These are phyloP conservation scores for Oncopodura yosiiana DNA, from an alignment of 1,140 invertebrate genomes.

Conservation along the genomic window DNA sequence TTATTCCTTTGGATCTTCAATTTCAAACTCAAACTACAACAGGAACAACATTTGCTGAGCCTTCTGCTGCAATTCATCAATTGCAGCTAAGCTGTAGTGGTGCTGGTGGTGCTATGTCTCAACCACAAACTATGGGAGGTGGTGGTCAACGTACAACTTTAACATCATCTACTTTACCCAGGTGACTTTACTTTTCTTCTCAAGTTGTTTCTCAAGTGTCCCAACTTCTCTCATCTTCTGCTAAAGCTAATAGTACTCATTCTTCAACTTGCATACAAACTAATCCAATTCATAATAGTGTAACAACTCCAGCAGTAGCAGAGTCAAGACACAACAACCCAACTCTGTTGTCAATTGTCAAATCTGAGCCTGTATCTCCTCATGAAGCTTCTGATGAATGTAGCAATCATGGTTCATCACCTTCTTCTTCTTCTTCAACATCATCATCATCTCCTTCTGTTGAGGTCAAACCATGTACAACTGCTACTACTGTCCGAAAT, in stretches of 20 bases:
- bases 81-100: too few relatives aligned
- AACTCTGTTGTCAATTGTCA: too few relatives aligned
- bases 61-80: too few relatives aligned
- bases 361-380: constrained; percentile 1
- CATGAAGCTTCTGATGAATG: too few relatives aligned
- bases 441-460: neutral
- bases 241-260: too few relatives aligned
- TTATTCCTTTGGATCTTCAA: constrained; percentile 17
- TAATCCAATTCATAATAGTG: neutral
- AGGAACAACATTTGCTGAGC: neutral
- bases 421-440: neutral
- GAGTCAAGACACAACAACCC: too few relatives aligned
- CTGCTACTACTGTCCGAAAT: neutral
- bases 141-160: neutral
- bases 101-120: too few relatives aligned
- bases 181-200: neutral
- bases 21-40: constrained; percentile 11
- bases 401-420: too few relatives aligned
- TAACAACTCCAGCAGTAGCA: neutral
- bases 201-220: neutral
- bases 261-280: too few relatives aligned
- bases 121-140: neutral
- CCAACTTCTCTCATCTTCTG: neutral
- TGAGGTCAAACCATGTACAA: neutral
- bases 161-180: too few relatives aligned